A percentile compares a stretch with the other conserved stretches of the same genome.
Evolutionary conservation across 2,113 vertebrate species (phyloP).

Genomic region (Leucosticte australis): DNA sequence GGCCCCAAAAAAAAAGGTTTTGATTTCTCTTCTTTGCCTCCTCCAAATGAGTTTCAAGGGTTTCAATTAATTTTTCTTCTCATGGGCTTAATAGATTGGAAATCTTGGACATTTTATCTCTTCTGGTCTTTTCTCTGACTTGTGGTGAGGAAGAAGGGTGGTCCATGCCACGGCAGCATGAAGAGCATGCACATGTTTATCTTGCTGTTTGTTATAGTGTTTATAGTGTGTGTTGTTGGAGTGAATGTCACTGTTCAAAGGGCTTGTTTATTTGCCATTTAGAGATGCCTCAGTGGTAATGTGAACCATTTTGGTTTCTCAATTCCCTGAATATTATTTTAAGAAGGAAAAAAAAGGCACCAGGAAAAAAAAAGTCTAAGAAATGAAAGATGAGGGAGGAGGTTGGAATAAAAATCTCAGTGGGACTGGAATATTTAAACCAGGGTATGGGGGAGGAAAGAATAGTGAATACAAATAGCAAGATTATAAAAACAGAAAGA

Average conservation of each 20-base stretch:
- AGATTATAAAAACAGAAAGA: slow-evolving; percentile 31
- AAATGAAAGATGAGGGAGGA: slow-evolving; percentile 26
- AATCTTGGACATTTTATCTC: neutral
- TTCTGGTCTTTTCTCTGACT: neutral
- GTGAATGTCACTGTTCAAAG: neutral
- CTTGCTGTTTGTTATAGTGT: neutral
- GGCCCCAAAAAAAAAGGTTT: neutral
- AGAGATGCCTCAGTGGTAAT: slow-evolving; percentile 3
- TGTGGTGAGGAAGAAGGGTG: neutral
- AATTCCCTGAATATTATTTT: slow-evolving; percentile 24
- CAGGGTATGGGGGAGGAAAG: neutral
- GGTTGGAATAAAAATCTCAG: slow-evolving; percentile 36
- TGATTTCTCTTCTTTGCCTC: neutral
- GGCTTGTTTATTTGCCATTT: slow-evolving; percentile 31
- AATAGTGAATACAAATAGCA: slow-evolving; percentile 36
- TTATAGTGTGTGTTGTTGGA: neutral
- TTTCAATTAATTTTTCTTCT: neutral
- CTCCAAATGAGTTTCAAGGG: neutral
- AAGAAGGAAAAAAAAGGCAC: neutral
- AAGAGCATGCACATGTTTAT: neutral
- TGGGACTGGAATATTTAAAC: slow-evolving; percentile 28
- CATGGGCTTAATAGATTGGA: neutral
- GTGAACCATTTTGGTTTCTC: slow-evolving; percentile 37
- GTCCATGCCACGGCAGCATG: fast-evolving
- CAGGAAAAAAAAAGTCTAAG: neutral